These are phyloP conservation scores for Hirtodrosophila trivittata DNA, from an alignment of 2,888 invertebrate genomes.

Conservation along the genomic window DNA sequence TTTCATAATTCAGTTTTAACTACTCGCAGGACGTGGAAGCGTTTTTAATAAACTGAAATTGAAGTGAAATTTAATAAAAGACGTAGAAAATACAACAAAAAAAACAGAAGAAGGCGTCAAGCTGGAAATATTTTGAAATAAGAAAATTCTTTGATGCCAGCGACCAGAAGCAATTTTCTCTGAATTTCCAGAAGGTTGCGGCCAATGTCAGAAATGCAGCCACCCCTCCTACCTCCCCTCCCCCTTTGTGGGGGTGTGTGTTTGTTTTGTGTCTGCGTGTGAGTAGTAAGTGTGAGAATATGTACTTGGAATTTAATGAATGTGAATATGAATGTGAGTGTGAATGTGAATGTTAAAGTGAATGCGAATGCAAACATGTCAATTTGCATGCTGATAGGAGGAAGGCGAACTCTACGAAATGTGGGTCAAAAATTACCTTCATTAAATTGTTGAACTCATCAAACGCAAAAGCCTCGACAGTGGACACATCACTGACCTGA, in stretches of 20 bases:
- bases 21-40: conserved; percentile 1
- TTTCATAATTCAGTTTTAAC: conserved; percentile 29
- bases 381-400: conserved; percentile 32
- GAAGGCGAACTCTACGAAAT: conserved; percentile 24
- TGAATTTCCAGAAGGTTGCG: conserved; percentile 43
- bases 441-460: conserved; percentile 88
- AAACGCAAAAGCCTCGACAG: conserved; percentile 86
- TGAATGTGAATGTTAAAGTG: conserved; percentile 15
- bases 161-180: conserved; percentile 49
- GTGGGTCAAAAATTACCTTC: conserved; percentile 84
- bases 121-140: conserved; percentile 46
- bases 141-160: conserved; percentile 66
- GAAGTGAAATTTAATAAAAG: conserved; percentile 48
- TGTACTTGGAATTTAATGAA: conserved; percentile 55
- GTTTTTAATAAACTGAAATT: conserved; percentile 45
- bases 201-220: conserved; percentile 49
- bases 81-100: not conserved
- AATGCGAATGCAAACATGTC: conserved; percentile 26
- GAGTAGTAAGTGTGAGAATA: conserved; percentile 31
- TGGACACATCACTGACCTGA: conserved; percentile 87
- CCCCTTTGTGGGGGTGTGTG: not conserved
- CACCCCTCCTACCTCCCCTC: not conserved
- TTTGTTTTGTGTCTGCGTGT: not conserved
- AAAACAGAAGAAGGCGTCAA: conserved; percentile 8
- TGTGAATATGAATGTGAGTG: conserved; percentile 51